These are phyloP conservation scores for Chelon labrosus DNA, from an alignment of 2,797 vertebrate genomes.

Conservation along the genomic window DNA sequence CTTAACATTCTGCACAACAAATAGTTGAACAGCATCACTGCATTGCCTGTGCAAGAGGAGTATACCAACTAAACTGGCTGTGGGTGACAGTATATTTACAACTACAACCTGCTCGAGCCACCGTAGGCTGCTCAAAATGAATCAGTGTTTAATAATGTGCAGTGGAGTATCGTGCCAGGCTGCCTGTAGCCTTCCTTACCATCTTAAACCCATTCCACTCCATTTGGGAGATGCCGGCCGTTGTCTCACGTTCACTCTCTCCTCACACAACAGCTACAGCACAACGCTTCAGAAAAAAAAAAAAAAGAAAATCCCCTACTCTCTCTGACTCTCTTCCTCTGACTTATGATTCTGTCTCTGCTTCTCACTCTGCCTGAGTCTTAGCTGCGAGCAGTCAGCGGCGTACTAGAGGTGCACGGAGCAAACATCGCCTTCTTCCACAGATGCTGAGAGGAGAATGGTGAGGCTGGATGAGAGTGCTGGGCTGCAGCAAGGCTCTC, in stretches of 20 bases:
- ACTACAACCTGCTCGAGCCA: slow-evolving; percentile 32
- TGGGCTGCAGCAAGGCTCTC: slow-evolving; percentile 93
- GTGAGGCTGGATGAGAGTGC: slow-evolving; percentile 91
- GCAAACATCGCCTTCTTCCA: slow-evolving; percentile 97
- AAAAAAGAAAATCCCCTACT: slow-evolving; percentile 64
- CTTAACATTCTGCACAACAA: slow-evolving; percentile 62
- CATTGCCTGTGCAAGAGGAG: slow-evolving; percentile 21
- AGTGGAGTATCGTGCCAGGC: slow-evolving; percentile 46
- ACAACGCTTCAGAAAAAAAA: slow-evolving; percentile 52
- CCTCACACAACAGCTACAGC: slow-evolving; percentile 72
- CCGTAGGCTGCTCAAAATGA: slow-evolving; percentile 43
- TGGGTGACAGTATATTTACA: slow-evolving; percentile 33
- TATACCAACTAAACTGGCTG: slow-evolving; percentile 12
- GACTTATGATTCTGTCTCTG: slow-evolving; percentile 66
- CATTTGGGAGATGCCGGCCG: slow-evolving; percentile 94
- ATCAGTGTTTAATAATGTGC: slow-evolving; percentile 37
- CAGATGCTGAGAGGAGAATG: slow-evolving; percentile 94
- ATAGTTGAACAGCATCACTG: slow-evolving; percentile 53
- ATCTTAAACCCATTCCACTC: slow-evolving; percentile 99
- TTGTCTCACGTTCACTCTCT: slow-evolving; percentile 72
- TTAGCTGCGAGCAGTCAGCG: slow-evolving; percentile 90
- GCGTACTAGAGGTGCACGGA: slow-evolving; percentile 92
- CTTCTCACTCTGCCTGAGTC: slow-evolving; percentile 57
- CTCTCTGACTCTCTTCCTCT: slow-evolving; percentile 39
- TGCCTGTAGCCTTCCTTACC: slow-evolving; percentile 89